These are phyloP conservation scores for Paratilapia polleni DNA, from an alignment of 2,113 vertebrate genomes.

Conservation along the genomic window DNA sequence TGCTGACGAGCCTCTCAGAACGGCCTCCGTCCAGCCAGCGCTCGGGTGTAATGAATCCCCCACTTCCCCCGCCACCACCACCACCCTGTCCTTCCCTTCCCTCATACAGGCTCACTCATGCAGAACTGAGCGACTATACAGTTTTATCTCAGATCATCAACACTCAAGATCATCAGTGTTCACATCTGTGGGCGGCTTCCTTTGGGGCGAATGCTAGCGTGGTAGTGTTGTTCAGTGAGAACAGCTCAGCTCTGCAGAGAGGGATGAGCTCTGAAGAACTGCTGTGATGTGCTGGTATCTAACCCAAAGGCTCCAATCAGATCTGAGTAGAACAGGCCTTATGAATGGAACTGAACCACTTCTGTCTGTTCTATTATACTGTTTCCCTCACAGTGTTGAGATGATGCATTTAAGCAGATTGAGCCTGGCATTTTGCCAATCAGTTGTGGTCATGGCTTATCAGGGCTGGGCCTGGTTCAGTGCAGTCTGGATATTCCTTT, in stretches of 20 bases:
- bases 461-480: constrained; percentile 44
- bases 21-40: constrained; percentile 15
- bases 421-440: constrained; percentile 32
- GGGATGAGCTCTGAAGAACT: constrained; percentile 10
- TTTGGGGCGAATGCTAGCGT: constrained; percentile 45
- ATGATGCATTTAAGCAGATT: constrained; percentile 48
- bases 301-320: constrained; percentile 28
- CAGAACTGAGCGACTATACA: constrained; percentile 61
- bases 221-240: constrained; percentile 26
- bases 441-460: constrained; percentile 54
- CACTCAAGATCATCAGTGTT: constrained; percentile 68
- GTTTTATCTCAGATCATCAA: constrained; percentile 71
- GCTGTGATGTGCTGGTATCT: constrained; percentile 30
- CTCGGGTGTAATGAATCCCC: constrained; percentile 45
- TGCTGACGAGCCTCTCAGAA: constrained; percentile 28
- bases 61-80: not conserved
- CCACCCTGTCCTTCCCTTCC: constrained; percentile 3
- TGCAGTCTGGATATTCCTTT: constrained; percentile 25
- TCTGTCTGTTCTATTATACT: not conserved
- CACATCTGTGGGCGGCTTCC: constrained; percentile 67
- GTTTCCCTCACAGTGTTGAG: constrained; percentile 27
- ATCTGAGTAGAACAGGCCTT: constrained; percentile 9
- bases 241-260: not conserved
- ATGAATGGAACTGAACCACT: constrained; percentile 19
- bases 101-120: constrained; percentile 49